Percentiles rank a stretch among this genome's conserved stretches.
phyloP scores from a whole-genome alignment of 2,888 invertebrate species.

The Callinectes sapidus region DNA sequence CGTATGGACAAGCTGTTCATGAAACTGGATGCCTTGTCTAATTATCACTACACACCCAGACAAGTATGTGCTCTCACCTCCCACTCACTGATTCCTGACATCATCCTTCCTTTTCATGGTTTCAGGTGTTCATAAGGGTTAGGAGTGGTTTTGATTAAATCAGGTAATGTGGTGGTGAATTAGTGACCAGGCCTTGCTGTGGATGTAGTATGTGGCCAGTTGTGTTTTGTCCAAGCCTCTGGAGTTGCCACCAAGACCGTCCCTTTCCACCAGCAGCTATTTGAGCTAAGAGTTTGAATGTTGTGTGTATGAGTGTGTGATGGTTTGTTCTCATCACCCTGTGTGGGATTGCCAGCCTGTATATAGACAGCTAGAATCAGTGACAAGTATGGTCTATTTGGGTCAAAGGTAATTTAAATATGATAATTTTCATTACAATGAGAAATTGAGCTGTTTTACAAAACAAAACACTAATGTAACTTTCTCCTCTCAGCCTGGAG shows the following conservation, averaged over 20 bases:
- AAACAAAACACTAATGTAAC: background rate
- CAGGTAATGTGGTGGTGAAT: background rate
- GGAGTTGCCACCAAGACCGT: too few species aligned
- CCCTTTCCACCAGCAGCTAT: too few species aligned
- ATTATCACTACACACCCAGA: constrained; percentile 96
- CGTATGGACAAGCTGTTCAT: constrained; percentile 86
- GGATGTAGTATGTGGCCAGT: too few species aligned
- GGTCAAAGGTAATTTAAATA: too few species aligned
- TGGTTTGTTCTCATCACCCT: too few species aligned
- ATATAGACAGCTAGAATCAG: background rate
- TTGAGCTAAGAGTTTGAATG: too few species aligned
- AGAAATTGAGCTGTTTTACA: background rate
- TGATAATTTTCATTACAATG: background rate
- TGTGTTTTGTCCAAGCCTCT: too few species aligned
- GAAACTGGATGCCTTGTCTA: constrained; percentile 93
- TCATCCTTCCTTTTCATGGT: background rate
- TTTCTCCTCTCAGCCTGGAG: constrained; percentile 75
- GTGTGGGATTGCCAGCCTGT: background rate
- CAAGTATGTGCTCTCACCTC: constrained; percentile 77
- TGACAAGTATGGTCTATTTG: background rate
- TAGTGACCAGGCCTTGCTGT: too few species aligned
- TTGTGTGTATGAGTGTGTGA: too few species aligned
- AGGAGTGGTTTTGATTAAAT: background rate
- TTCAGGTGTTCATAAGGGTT: background rate
- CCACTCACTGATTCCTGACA: background rate